These are phyloP conservation scores for Sphaeridia pumilis DNA, from an alignment of 2,888 invertebrate genomes.

Conservation along the genomic window DNA sequence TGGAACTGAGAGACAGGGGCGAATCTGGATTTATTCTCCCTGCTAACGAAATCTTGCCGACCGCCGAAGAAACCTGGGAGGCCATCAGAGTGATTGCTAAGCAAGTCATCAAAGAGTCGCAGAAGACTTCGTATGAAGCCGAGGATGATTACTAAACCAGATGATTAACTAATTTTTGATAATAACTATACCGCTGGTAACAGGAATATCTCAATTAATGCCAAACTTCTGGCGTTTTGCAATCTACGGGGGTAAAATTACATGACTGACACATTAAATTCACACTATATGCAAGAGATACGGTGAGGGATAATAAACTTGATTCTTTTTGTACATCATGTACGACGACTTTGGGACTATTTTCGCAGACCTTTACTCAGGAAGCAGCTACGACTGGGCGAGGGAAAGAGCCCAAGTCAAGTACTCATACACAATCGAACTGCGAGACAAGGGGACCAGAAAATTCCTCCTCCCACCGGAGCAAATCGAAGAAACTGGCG, in stretches of 20 bases:
- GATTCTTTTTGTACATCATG: no score
- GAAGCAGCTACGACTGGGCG: slow-evolving; percentile 31
- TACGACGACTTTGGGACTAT: no score
- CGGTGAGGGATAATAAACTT: neutral
- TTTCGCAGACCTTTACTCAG: slow-evolving; percentile 26
- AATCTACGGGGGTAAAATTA: no score
- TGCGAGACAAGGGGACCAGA: slow-evolving; percentile 26
- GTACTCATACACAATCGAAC: slow-evolving; percentile 28
- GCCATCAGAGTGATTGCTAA: slow-evolving; percentile 32
- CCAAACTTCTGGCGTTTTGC: no score
- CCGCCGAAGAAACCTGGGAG: slow-evolving; percentile 33
- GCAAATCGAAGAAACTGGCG: slow-evolving; percentile 26
- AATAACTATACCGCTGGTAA: no score
- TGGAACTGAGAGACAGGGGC: slow-evolving; percentile 26
- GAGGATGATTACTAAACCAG: neutral
- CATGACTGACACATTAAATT: neutral
- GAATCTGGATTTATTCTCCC: slow-evolving; percentile 25
- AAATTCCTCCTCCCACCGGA: slow-evolving; percentile 29
- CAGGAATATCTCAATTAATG: no score
- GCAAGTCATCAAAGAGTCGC: slow-evolving; percentile 15
- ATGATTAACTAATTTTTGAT: no score
- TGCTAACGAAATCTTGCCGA: slow-evolving; percentile 22
- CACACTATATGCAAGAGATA: neutral
- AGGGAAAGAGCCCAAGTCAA: slow-evolving; percentile 24
- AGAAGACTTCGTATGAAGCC: slow-evolving; percentile 9